Evolutionary conservation across 2,797 vertebrate genomes (phyloP).

Genomic region (Mallotus villosus): DNA sequence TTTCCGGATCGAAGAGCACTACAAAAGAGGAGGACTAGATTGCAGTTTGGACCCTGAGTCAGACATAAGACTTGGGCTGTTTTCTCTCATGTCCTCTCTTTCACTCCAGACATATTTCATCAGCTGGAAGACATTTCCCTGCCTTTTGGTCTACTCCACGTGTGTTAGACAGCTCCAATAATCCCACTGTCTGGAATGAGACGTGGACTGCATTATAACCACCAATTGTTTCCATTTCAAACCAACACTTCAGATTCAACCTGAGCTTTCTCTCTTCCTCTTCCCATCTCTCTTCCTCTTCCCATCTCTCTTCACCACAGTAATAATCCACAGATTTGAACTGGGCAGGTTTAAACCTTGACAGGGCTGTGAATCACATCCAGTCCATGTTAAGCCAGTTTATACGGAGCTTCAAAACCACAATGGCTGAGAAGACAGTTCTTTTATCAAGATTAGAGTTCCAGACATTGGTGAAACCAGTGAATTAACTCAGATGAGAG

Average conservation of each 20-base stretch:
- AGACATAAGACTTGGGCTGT: constrained; percentile 20
- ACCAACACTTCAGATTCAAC: constrained; percentile 55
- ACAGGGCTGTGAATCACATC: constrained; percentile 26
- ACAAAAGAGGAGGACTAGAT: constrained; percentile 12
- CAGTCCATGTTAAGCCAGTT: constrained; percentile 22
- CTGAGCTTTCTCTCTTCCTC: constrained; percentile 8
- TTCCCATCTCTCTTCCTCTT: neutral
- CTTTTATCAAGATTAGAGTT: constrained; percentile 36
- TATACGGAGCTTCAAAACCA: constrained; percentile 31
- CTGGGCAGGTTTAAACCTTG: constrained; percentile 7
- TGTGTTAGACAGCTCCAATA: constrained; percentile 30
- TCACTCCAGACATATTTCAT: constrained; percentile 46
- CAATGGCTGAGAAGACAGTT: constrained; percentile 32
- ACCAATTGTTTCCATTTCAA: constrained; percentile 29
- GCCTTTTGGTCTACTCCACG: constrained; percentile 32
- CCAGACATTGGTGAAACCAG: constrained; percentile 12
- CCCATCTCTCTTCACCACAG: constrained; percentile 26
- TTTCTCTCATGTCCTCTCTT: constrained; percentile 13
- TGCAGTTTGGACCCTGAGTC: constrained; percentile 4
- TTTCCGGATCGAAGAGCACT: neutral
- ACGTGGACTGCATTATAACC: constrained; percentile 39
- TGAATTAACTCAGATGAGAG: neutral
- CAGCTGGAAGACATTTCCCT: constrained; percentile 51
- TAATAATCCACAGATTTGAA: constrained; percentile 18
- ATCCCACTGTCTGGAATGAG: constrained; percentile 42